Conservation (phyloP, 2,797 vertebrate genomes). For the Periparus ater region DNA sequence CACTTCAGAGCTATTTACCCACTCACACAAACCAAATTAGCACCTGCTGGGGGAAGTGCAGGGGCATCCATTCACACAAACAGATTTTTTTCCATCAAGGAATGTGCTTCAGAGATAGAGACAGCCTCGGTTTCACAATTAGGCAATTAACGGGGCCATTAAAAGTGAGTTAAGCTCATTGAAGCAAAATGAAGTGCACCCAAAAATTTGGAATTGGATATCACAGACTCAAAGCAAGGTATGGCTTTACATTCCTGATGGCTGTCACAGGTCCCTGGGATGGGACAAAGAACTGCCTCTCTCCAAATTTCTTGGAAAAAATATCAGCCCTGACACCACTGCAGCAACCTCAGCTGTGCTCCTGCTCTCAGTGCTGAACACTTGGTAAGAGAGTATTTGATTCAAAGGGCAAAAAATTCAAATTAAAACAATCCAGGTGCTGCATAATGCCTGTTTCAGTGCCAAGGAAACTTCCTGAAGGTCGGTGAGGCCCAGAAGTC, state of each 20-base stretch:
- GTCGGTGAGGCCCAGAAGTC: not conserved
- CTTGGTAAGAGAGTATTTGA: not conserved
- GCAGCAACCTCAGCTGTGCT: not conserved
- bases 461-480: not conserved
- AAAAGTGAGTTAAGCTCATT: not conserved
- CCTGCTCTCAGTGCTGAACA: not conserved
- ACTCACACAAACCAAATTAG: not conserved
- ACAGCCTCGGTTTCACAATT: not conserved
- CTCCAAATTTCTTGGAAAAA: not conserved
- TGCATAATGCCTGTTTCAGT: not conserved
- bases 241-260: not conserved
- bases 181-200: not conserved
- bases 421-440: not conserved
- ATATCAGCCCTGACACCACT: not conserved
- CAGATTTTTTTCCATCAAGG: not conserved
- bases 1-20: not conserved
- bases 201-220: not conserved
- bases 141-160: constrained; percentile 10
- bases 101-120: not conserved
- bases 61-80: not conserved
- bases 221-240: not conserved
- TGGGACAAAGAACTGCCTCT: not conserved
- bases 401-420: not conserved
- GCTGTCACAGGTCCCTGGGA: not conserved
- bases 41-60: not conserved